Conservation (phyloP, 2,113 vertebrate species). For the Proterorhinus semilunaris region DNA sequence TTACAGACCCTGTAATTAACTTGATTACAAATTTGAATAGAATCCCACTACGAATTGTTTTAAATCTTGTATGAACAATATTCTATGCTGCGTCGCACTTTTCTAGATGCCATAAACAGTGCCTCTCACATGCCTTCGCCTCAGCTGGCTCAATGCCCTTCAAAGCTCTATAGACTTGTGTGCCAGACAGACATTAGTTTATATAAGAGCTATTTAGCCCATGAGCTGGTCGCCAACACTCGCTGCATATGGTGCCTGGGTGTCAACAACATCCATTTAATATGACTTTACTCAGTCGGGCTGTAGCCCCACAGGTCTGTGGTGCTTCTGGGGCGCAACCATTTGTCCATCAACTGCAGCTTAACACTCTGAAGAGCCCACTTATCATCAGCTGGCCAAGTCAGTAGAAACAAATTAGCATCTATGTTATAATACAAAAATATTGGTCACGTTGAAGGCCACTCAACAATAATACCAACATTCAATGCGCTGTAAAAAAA, state of each 20-base stretch:
- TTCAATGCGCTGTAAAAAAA: not conserved
- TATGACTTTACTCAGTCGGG: conserved; percentile 33
- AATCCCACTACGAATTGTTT: no score
- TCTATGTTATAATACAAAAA: no score
- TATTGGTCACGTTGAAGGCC: not conserved
- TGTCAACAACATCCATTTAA: conserved; percentile 34
- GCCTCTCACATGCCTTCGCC: not conserved
- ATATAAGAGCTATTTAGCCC: not conserved
- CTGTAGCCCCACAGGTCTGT: conserved; percentile 6
- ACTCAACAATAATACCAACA: not conserved
- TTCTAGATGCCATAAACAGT: not conserved
- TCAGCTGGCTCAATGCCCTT: not conserved
- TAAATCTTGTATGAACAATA: no score
- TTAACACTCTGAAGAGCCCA: conserved; percentile 9
- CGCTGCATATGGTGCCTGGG: conserved; percentile 3
- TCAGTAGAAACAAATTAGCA: not conserved
- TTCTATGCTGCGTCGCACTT: not conserved
- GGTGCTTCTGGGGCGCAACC: conserved; percentile 7
- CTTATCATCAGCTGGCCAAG: conserved; percentile 10
- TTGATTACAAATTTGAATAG: no score
- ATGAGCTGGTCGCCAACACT: conserved; percentile 8
- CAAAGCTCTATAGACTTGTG: not conserved
- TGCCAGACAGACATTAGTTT: conserved; percentile 1
- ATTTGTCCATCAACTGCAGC: conserved; percentile 28
- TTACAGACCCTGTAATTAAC: no score